Evolutionary conservation across 2,888 invertebrate species (phyloP).

Genomic region (Vannuccia rotundouncinata): DNA sequence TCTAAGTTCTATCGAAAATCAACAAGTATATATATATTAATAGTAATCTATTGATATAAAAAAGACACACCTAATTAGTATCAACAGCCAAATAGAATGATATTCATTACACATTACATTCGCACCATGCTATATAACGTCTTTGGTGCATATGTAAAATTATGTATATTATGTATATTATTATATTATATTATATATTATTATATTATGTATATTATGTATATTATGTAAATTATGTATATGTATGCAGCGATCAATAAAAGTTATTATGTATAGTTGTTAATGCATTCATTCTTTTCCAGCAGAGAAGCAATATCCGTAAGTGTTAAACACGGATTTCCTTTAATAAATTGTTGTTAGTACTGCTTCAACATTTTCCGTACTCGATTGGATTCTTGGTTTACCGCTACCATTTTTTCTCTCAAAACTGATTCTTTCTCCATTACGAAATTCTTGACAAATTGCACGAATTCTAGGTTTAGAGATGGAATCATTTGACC

Average conservation of each 20-base stretch:
- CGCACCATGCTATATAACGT: neutral
- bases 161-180: neutral
- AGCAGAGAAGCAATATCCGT: no score
- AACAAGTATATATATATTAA: neutral
- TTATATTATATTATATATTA: neutral
- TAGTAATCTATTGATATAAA: neutral
- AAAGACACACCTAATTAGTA: neutral
- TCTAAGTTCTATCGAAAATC: neutral
- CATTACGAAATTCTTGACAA: no score
- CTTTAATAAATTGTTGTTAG: no score
- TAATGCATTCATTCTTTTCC: neutral
- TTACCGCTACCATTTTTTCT: no score
- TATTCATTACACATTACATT: neutral
- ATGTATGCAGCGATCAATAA: no score
- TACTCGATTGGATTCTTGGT: no score
- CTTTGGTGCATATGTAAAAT: neutral
- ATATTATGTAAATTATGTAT: neutral
- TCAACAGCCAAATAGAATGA: neutral
- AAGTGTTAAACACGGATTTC: no score
- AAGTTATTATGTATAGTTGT: no score
- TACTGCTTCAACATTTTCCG: no score
- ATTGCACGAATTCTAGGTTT: no score
- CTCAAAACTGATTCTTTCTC: no score
- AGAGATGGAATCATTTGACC: no score
- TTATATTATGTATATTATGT: neutral